These are phyloP conservation scores for Eubasilissa splendida DNA, from an alignment of 2,888 invertebrate genomes.

Conservation along the genomic window DNA sequence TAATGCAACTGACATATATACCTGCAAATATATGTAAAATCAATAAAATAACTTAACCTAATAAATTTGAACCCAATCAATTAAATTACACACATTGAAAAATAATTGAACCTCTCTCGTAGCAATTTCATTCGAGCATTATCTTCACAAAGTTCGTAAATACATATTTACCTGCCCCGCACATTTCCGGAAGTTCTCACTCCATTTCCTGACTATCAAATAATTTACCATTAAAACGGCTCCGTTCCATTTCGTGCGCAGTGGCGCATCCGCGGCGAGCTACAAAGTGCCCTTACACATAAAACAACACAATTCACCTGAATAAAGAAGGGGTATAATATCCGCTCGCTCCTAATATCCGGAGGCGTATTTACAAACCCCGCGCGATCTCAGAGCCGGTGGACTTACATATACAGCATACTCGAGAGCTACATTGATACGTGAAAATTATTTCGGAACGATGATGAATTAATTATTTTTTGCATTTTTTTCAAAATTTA, in stretches of 20 bases:
- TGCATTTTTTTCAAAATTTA: no score
- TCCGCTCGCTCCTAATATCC: slow-evolving; percentile 55
- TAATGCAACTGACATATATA: no score
- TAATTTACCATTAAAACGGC: slow-evolving; percentile 51
- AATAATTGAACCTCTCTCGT: neutral
- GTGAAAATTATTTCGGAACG: no score
- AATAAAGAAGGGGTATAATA: slow-evolving; percentile 53
- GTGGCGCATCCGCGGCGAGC: slow-evolving; percentile 3
- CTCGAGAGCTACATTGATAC: no score
- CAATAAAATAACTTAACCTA: neutral
- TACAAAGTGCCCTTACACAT: slow-evolving; percentile 11
- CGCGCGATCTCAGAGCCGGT: neutral
- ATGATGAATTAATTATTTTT: no score
- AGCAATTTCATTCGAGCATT: neutral
- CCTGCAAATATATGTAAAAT: no score
- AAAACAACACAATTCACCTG: slow-evolving; percentile 38
- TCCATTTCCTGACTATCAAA: slow-evolving; percentile 44
- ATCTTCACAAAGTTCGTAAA: neutral
- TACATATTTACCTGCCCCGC: neutral
- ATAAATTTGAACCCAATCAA: neutral
- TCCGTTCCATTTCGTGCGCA: slow-evolving; percentile 5
- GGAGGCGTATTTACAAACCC: slow-evolving; percentile 39
- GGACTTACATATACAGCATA: neutral
- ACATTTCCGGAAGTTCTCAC: neutral
- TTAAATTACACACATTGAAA: neutral